Evolutionary conservation across 2,113 vertebrate species (phyloP).

Genomic region (Tachysurus vachellii): DNA sequence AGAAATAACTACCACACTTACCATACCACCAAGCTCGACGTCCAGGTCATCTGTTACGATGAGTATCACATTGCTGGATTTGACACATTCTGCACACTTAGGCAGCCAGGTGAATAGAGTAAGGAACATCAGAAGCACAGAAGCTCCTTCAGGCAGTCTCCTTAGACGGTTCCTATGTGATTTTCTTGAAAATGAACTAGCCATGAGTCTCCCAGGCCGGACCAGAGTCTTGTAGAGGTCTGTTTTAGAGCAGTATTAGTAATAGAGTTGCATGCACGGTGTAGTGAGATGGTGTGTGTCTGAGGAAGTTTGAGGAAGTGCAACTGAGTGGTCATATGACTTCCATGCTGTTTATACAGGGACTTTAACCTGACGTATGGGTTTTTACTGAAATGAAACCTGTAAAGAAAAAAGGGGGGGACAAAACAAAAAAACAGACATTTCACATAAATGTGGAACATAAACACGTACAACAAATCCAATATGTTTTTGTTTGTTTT

Average conservation of each 20-base stretch:
- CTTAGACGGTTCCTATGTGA: constrained; percentile 4
- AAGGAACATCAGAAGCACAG: constrained; percentile 31
- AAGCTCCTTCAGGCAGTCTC: background rate
- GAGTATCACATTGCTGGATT: constrained; percentile 72
- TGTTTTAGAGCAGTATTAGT: background rate
- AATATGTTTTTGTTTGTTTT: no score
- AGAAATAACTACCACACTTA: constrained; percentile 56
- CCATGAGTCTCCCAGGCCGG: constrained; percentile 53
- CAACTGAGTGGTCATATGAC: constrained; percentile 58
- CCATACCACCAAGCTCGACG: constrained; percentile 75
- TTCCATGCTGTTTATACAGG: constrained; percentile 10
- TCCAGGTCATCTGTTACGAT: constrained; percentile 81
- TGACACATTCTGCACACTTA: constrained; percentile 60
- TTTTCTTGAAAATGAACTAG: constrained; percentile 24
- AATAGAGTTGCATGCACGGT: background rate
- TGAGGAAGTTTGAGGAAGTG: constrained; percentile 47
- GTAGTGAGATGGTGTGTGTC: constrained; percentile 34
- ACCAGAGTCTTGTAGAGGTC: background rate
- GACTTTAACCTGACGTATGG: constrained; percentile 36
- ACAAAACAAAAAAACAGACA: background rate
- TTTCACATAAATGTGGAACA: background rate
- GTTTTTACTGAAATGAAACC: background rate
- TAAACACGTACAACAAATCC: background rate
- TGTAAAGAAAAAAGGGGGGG: no score
- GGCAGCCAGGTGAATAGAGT: constrained; percentile 65